Conservation (phyloP, 2,888 invertebrate genomes). For the Sycophila texana region DNA sequence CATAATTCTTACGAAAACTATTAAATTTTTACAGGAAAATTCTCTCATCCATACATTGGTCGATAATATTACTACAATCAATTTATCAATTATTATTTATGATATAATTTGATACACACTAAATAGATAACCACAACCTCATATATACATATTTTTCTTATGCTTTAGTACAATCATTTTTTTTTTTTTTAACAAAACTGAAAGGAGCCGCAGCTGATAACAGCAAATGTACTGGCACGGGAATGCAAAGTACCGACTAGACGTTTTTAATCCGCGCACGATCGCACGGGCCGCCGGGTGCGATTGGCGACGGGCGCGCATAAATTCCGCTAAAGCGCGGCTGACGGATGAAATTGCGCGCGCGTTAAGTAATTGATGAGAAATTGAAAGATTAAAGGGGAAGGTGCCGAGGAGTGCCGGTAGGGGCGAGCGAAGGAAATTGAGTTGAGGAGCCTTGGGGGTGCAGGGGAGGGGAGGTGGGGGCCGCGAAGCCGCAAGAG, state of each 20-base stretch:
- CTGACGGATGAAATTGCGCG: not conserved
- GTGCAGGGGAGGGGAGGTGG: not conserved
- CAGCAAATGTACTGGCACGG: slow-evolving; percentile 58
- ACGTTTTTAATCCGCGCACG: slow-evolving; percentile 62
- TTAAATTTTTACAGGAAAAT: no score
- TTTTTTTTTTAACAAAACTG: not conserved
- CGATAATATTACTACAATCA: no score
- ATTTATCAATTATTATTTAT: no score
- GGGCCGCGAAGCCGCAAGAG: not conserved
- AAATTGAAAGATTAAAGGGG: slow-evolving; percentile 10
- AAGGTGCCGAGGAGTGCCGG: not conserved
- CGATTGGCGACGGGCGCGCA: not conserved
- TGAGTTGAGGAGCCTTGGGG: not conserved
- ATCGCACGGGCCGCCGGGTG: not conserved
- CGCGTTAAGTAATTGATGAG: not conserved
- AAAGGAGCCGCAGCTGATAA: slow-evolving; percentile 57
- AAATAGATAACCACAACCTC: no score
- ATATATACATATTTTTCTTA: not conserved
- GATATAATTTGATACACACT: no score
- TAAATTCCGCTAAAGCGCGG: slow-evolving; percentile 22
- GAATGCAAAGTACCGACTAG: slow-evolving; percentile 60
- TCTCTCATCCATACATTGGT: no score
- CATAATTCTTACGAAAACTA: no score
- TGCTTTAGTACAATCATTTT: not conserved
- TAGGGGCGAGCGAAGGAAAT: not conserved